phyloP scores from a whole-genome alignment of 1,140 invertebrate species.

The Planococcus citri region DNA sequence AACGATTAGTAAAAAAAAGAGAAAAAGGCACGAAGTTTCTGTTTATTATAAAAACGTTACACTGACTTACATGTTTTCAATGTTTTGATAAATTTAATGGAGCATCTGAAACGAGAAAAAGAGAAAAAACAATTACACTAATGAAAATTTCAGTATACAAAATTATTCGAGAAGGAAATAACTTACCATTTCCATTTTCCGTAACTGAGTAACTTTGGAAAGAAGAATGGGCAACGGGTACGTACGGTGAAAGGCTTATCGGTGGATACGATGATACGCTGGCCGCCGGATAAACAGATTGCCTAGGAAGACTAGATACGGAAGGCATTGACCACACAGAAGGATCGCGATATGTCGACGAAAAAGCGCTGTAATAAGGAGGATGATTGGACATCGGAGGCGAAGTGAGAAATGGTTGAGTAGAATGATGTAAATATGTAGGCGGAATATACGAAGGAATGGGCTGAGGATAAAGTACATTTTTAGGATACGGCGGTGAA shows the following conservation, averaged over 20 bases:
- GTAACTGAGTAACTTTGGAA: constrained; percentile 23
- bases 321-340: constrained; percentile 21
- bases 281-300: constrained; percentile 22
- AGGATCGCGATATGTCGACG: neutral
- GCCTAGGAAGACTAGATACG: constrained; percentile 28
- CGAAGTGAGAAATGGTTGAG: constrained; percentile 16
- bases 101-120: constrained; percentile 34
- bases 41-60: constrained; percentile 4
- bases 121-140: neutral
- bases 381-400: constrained; percentile 22
- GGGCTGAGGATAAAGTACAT: constrained; percentile 3
- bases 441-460: constrained; percentile 10
- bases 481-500: constrained; percentile 22
- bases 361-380: constrained; percentile 24
- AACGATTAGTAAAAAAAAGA: neutral
- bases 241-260: constrained; percentile 31
- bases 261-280: constrained; percentile 30
- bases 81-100: constrained; percentile 38
- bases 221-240: constrained; percentile 30
- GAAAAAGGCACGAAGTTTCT: constrained; percentile 13
- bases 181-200: constrained; percentile 21
- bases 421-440: constrained; percentile 10
- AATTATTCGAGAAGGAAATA: no score
- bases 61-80: neutral
- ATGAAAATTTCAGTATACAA: neutral